Percentiles rank a stretch among this genome's conserved stretches.
phyloP scores from a whole-genome alignment of 1,140 invertebrate species.

The Drosophila lowei region DNA sequence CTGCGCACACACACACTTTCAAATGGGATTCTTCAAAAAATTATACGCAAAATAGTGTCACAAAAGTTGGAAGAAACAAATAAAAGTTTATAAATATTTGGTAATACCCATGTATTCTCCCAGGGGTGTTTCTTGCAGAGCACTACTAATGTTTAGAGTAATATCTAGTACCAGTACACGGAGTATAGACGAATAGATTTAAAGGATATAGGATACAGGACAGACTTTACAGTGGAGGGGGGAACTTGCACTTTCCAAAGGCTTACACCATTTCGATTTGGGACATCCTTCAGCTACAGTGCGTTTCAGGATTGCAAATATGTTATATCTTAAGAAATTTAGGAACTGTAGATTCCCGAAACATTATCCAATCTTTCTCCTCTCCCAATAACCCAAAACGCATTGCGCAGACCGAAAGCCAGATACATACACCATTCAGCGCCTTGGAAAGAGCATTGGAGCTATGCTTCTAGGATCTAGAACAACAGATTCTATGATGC shows the following conservation, averaged over 20 bases:
- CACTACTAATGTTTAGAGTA: not conserved
- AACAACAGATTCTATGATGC: no score
- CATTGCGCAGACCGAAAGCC: no score
- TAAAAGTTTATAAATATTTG: slow-evolving; percentile 19
- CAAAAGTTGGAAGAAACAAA: slow-evolving; percentile 4
- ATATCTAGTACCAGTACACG: not conserved
- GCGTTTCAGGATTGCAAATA: not conserved
- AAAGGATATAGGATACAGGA: not conserved
- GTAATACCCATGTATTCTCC: not conserved
- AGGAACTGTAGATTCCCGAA: no score
- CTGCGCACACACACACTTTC: slow-evolving; percentile 50
- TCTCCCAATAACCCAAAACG: no score
- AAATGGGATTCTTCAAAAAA: slow-evolving; percentile 48
- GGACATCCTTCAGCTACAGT: not conserved
- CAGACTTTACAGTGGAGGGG: slow-evolving; percentile 16
- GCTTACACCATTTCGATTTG: not conserved
- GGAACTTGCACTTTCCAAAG: slow-evolving; percentile 18
- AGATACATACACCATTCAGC: no score
- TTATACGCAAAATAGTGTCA: slow-evolving; percentile 13
- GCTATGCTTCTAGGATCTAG: no score
- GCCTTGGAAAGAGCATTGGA: no score
- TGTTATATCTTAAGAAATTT: no score
- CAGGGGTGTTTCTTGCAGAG: slow-evolving; percentile 10
- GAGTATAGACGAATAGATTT: slow-evolving; percentile 2
- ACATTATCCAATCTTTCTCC: no score